Percentiles rank a stretch among this genome's conserved stretches.
Conservation (phyloP, 2,797 vertebrate genomes). For the Syndactyla subalaris region DNA sequence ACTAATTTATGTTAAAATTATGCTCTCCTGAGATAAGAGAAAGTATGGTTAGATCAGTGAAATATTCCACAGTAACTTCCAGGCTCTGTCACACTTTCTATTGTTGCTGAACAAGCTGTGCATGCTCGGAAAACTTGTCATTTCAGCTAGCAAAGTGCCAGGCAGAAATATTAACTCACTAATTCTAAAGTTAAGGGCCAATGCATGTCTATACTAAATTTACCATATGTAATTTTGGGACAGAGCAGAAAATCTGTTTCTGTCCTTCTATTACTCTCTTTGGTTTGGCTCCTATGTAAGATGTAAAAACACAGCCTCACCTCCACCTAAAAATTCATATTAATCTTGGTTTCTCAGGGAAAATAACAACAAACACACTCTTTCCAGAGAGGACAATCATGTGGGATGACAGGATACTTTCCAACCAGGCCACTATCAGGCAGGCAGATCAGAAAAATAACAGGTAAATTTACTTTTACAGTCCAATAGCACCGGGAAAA, state of each 20-base stretch:
- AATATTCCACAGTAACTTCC: neutral
- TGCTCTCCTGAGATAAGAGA: constrained; percentile 41
- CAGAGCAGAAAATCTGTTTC: neutral
- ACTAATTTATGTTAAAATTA: constrained; percentile 66
- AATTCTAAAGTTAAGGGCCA: neutral
- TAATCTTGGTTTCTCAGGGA: neutral
- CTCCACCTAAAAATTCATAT: neutral
- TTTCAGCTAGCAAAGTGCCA: neutral
- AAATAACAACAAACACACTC: neutral
- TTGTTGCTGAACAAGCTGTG: constrained; percentile 31
- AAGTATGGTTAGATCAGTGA: neutral
- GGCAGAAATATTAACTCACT: constrained; percentile 3
- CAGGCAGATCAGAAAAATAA: neutral
- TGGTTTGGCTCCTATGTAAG: neutral
- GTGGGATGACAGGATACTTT: neutral
- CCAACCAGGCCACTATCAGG: neutral
- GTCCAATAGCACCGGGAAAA: neutral
- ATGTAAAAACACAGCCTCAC: neutral
- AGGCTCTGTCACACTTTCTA: constrained; percentile 10
- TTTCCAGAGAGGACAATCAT: neutral
- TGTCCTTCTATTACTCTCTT: neutral
- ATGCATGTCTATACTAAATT: neutral
- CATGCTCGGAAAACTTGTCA: neutral
- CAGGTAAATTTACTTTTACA: neutral
- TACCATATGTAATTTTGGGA: neutral